Evolutionary conservation across 2,113 vertebrate genomes (phyloP).

Genomic region (Microcebus tavaratra): DNA sequence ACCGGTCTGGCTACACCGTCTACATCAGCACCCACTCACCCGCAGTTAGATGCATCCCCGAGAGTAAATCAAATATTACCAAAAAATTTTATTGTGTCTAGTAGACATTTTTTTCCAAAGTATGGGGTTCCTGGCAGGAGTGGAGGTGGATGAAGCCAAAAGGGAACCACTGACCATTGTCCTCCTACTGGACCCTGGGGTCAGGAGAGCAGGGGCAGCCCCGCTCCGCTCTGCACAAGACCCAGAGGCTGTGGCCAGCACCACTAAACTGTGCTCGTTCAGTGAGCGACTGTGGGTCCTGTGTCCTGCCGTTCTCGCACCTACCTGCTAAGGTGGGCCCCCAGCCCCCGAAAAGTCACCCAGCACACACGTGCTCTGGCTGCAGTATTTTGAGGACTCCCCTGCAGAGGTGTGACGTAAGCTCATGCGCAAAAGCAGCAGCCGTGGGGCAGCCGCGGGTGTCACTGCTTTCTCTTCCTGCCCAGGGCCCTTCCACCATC

Average conservation of each 20-base stretch:
- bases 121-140: neutral
- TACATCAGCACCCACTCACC: neutral
- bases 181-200: neutral
- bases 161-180: neutral
- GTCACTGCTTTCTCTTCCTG: rapidly evolving
- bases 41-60: rapidly evolving
- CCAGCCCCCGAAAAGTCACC: neutral
- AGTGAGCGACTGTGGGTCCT: neutral
- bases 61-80: neutral
- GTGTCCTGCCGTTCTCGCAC: neutral
- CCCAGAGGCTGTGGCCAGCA: neutral
- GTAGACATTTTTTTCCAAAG: neutral
- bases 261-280: rapidly evolving
- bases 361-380: too few species aligned
- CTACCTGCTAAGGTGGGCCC: neutral
- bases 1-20: rapidly evolving
- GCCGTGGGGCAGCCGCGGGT: rapidly evolving
- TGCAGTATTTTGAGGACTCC: neutral
- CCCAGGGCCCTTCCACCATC: neutral
- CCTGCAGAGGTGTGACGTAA: rapidly evolving
- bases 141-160: neutral
- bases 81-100: too few species aligned
- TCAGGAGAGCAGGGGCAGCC: neutral
- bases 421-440: neutral
- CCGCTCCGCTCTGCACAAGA: neutral